Base-by-base conservation (phyloP, 2,888 invertebrate genomes). In the Dorcus hopei region DNA sequence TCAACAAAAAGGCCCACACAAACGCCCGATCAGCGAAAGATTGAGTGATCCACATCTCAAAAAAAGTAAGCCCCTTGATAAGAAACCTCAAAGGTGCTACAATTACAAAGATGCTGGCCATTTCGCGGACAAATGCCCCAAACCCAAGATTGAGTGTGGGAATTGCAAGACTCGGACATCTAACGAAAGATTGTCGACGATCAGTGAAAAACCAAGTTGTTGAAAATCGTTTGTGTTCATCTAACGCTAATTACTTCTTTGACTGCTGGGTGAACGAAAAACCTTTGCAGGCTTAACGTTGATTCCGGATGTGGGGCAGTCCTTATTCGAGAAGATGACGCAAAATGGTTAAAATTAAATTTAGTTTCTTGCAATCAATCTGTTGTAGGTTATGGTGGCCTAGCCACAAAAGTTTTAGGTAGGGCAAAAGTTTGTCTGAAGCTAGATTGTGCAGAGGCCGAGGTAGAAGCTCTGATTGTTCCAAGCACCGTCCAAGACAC, bases 271-370 rank as follows among this genome's bases (percentile, higher is more conserved):
- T 55, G 19, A 52, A 55, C 40, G 55, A 23, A 16, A 9, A 53
- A 26, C 11, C 43, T 16, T 38, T 38, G 41, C 16, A 41, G 19
- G 41, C 19, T 23, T 59, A n/a, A 52, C 39, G 47, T 59, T 16
- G 59, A 57, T 26, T 41, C 52, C 7, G 57, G 56, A 23, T 58
- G 56, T 52, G 52, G 38, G 9, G 54, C 39, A 42, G 54, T 55
- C 8, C 9, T 54, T n/a, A 55, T 57, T 19, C 40, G 43, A n/a
- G 45, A 57, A 51, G 39, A 33, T 39, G 39, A 38, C 19, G 26
- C 19, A 9, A 26, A 9, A 47, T 47, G 47, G 2, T 26, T 26
- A 26, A 47, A 11, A 23, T 47, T 47, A 26, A 11, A 47, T 47
- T 23, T 47, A 47, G 26, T 23, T 19, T 47, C 11, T 26, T 26